These are phyloP conservation scores for Ptychochromis oligacanthus DNA, from an alignment of 2,113 vertebrate species.

Conservation along the genomic window DNA sequence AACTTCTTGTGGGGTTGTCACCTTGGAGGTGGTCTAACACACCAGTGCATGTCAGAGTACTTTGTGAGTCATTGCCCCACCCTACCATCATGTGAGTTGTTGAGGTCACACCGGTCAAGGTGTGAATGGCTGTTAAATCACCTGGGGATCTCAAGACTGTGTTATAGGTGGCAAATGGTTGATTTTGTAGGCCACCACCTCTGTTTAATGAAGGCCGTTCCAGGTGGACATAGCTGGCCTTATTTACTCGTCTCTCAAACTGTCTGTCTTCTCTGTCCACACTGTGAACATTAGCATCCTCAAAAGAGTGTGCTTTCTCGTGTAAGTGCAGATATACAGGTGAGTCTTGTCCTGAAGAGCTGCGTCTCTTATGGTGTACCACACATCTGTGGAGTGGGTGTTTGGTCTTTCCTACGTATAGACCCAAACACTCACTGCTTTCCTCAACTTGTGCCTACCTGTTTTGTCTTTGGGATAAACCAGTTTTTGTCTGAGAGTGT, in stretches of 20 bases:
- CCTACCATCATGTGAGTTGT: not conserved
- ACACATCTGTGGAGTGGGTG: not conserved
- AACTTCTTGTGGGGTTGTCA: too few relatives aligned
- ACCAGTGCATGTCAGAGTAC: not conserved
- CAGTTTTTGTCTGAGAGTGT: too few relatives aligned
- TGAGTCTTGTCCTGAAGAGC: too few relatives aligned
- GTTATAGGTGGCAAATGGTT: too few relatives aligned
- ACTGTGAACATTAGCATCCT: not conserved
- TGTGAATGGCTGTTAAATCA: not conserved
- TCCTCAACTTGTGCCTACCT: too few relatives aligned
- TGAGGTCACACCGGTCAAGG: not conserved
- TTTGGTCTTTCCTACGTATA: not conserved
- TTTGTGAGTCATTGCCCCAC: not conserved
- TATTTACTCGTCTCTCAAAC: too few relatives aligned
- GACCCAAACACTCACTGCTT: not conserved
- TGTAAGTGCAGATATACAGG: not conserved
- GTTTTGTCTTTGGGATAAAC: too few relatives aligned
- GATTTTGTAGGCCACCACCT: not conserved
- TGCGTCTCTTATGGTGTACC: not conserved
- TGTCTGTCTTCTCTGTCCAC: too few relatives aligned
- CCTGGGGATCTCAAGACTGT: too few relatives aligned
- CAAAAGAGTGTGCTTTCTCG: not conserved
- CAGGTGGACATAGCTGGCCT: not conserved
- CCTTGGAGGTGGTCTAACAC: too few relatives aligned
- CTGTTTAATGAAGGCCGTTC: fast-evolving